Conservation (phyloP, 2,113 vertebrate species). For the Gopherus flavomarginatus region DNA sequence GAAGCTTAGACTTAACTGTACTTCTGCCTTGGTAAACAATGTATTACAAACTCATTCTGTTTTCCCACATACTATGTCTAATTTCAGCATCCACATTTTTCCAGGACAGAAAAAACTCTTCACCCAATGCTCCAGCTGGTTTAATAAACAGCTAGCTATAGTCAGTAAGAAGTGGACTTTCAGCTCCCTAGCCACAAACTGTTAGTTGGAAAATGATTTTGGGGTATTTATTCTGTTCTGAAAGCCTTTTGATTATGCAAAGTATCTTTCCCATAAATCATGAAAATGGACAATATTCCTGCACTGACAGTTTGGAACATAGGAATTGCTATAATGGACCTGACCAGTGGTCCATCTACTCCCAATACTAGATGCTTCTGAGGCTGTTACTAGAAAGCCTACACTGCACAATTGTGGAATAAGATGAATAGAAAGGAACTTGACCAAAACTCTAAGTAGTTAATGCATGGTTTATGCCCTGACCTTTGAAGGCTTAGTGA, state of each 20-base stretch:
- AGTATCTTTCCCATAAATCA: not conserved
- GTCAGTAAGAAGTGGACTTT: not conserved
- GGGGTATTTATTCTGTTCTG: not conserved
- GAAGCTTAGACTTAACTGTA: not conserved
- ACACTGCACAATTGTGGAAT: not conserved
- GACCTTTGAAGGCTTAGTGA: conserved; percentile 21
- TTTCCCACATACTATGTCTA: not conserved
- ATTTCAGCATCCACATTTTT: not conserved
- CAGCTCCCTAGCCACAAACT: not conserved
- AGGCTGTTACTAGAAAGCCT: not conserved
- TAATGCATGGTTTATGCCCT: not conserved
- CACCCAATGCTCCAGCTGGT: not conserved
- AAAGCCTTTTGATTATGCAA: not conserved
- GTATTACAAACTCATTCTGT: not conserved
- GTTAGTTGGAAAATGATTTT: not conserved
- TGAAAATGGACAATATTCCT: not conserved
- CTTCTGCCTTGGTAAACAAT: not conserved
- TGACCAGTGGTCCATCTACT: not conserved
- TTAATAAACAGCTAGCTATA: not conserved
- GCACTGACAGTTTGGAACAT: not conserved
- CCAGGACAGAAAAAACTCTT: not conserved
- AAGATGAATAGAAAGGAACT: conserved; percentile 6
- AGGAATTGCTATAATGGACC: not conserved
- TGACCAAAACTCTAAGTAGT: not conserved
- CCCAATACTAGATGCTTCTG: not conserved